A percentile compares a stretch with the other conserved stretches of the same genome.
phyloP scores from a whole-genome alignment of 2,113 vertebrate genomes.

The Bettongia penicillata region DNA sequence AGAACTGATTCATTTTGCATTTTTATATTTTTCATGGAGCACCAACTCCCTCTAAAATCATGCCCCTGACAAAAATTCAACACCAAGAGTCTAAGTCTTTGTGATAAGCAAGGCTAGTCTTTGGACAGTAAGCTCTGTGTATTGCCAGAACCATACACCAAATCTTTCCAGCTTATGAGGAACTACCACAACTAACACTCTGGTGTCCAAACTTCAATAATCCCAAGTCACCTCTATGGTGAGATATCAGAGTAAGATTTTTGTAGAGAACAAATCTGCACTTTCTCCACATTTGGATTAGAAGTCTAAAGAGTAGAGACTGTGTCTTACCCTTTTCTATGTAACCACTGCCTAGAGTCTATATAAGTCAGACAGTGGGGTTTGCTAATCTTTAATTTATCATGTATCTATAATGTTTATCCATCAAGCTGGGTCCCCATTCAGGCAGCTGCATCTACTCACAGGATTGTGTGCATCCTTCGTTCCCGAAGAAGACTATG shows the following conservation, averaged over 20 bases:
- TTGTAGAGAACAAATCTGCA: not conserved
- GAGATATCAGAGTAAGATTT: not conserved
- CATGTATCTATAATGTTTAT: not conserved
- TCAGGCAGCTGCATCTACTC: too few species aligned
- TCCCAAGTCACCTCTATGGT: not conserved
- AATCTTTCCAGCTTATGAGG: not conserved
- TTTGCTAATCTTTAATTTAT: not conserved
- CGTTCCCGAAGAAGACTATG: too few species aligned
- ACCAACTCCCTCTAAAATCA: not conserved
- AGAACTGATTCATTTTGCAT: not conserved
- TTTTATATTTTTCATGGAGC: not conserved
- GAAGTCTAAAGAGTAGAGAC: not conserved
- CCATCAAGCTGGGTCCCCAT: too few species aligned
- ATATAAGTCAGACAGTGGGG: not conserved
- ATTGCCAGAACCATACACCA: not conserved
- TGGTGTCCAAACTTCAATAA: not conserved
- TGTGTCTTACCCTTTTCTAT: not conserved
- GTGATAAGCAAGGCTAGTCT: not conserved
- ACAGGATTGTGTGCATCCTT: too few species aligned
- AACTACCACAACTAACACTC: not conserved
- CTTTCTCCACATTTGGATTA: too few species aligned
- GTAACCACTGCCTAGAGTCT: not conserved
- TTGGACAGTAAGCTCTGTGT: not conserved
- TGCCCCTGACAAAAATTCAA: not conserved
- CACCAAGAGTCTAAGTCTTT: not conserved